A percentile compares a stretch with the other conserved stretches of the same genome.
Conservation (phyloP, 2,888 invertebrate species). For the Tetramorium bicarinatum region DNA sequence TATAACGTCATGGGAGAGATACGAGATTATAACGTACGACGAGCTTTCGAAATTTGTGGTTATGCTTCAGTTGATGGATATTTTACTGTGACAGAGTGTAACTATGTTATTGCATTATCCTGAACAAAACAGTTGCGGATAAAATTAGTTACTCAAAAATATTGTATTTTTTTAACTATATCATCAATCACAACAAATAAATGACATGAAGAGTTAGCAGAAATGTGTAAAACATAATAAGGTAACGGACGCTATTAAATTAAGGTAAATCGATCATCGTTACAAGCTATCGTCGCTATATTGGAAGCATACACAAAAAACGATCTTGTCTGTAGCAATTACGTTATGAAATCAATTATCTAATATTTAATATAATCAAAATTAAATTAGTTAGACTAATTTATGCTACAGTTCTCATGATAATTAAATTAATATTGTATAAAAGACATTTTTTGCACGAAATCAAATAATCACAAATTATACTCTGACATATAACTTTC, state of each 20-base stretch:
- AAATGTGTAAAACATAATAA: neutral
- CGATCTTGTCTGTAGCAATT: neutral
- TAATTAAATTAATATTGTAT: neutral
- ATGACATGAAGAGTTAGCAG: neutral
- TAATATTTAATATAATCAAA: too few species aligned
- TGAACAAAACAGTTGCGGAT: neutral
- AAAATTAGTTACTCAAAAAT: neutral
- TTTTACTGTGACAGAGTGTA: neutral
- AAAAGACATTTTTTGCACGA: neutral
- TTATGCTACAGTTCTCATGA: neutral
- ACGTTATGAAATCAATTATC: neutral
- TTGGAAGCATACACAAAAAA: neutral
- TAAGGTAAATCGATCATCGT: neutral
- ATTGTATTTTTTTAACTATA: neutral
- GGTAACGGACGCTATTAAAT: neutral
- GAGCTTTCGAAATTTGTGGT: slow-evolving; percentile 25
- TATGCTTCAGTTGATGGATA: slow-evolving; percentile 4
- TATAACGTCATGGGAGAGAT: slow-evolving; percentile 25
- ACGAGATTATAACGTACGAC: slow-evolving; percentile 11
- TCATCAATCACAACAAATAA: neutral
- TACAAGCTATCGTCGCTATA: neutral
- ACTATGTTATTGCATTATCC: neutral
- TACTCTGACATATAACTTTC: neutral
- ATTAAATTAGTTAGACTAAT: neutral
- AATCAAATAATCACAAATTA: neutral